Evolutionary conservation across 2,888 invertebrate genomes (phyloP).

Genomic region (Trichacis sp.): DNA sequence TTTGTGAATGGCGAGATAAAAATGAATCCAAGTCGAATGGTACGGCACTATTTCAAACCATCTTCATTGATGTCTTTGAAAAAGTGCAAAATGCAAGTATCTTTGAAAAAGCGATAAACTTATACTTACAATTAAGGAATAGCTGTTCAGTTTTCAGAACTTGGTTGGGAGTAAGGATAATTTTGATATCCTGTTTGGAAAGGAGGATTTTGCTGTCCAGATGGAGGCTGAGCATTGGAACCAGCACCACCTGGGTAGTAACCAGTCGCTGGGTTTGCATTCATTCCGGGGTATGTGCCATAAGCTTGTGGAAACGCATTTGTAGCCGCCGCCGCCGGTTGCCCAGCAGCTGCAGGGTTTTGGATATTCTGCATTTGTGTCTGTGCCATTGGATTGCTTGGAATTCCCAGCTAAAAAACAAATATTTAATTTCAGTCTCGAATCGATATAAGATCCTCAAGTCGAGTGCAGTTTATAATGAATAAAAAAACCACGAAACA

Average conservation of each 20-base stretch:
- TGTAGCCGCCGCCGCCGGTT: constrained; percentile 55
- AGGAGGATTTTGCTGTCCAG: constrained; percentile 64
- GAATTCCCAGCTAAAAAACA: constrained; percentile 55
- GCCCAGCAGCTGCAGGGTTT: constrained; percentile 51
- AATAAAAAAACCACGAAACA: no score
- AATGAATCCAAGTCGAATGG: neutral
- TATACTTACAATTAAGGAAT: constrained; percentile 33
- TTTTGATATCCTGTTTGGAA: constrained; percentile 66
- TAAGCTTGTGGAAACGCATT: constrained; percentile 65
- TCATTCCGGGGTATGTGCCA: constrained; percentile 65
- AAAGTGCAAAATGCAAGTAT: no score
- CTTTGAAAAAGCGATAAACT: constrained; percentile 5
- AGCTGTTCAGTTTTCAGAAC: constrained; percentile 61
- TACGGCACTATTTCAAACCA: neutral
- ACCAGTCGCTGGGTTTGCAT: constrained; percentile 58
- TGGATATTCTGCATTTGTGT: constrained; percentile 60
- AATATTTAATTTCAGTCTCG: no score
- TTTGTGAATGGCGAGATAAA: neutral
- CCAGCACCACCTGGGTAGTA: constrained; percentile 61
- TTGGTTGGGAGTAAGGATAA: constrained; percentile 64
- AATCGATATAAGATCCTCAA: no score
- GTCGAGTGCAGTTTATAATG: no score
- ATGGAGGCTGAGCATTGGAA: constrained; percentile 57
- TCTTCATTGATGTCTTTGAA: neutral
- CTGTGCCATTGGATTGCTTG: constrained; percentile 61